Base-by-base conservation (phyloP, 2,888 invertebrate genomes). In the Nymphalis polychloros region DNA sequence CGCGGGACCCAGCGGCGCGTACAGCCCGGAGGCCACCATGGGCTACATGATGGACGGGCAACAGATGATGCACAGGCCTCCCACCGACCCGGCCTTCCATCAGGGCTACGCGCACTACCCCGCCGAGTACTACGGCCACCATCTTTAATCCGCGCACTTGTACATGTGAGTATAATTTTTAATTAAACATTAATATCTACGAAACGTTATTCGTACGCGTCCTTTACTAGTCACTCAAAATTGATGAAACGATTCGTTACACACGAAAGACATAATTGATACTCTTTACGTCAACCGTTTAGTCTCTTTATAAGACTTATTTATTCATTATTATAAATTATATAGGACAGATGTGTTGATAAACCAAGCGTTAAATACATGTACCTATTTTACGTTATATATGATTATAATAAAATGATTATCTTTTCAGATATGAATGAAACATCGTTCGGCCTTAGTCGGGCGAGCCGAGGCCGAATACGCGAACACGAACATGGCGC, bases 31-130 rank as follows among this genome's bases (percentile, higher is more conserved):
- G 90, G 97, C 97, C 83, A 95, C 97, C 87, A 97, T 97, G 95
- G 97, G 98, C 91, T 98, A 98, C 93, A 98, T 98, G 97, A 98
- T 98, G 97, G 98, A 98, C 93, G 97, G 97, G 82, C 97, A 97
- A 93, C 97, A 97, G 93, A 98, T 98, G 97, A 97, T 97, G 97
- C 97, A 97, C 94, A 96, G 97, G 94, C 97, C 97, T 85, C 97
- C 97, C 79, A 96, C 97, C 80, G 97, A 97, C 94, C 96, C 97
- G 71, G 96, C 96, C 93, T 97, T 97, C 95, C 97, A 97, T 94
- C 97, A 97, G 94, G 97, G 97, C 88, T 97, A 97, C 94, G 94
- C 94, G 82, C 96, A 96, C 85, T 97, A 97, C 94, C 97, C 97
- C 82, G 97, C 97, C 81, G 97, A 97, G 93, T 97, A 97, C 94